Evolutionary conservation across 2,113 vertebrate genomes (phyloP).

Genomic region (Actenoides lindsayi): DNA sequence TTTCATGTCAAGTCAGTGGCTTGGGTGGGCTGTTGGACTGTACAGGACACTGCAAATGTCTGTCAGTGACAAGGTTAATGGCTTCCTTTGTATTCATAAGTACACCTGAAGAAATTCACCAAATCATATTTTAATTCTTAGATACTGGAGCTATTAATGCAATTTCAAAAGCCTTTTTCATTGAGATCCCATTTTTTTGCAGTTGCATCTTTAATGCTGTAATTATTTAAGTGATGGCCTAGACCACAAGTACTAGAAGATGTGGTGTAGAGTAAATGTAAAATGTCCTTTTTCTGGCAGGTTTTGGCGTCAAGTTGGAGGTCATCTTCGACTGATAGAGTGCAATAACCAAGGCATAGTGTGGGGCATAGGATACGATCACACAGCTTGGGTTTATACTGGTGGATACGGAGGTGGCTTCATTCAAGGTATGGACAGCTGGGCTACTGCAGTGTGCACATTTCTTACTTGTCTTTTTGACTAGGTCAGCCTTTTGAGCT

Average conservation of each 20-base stretch:
- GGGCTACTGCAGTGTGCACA: fast-evolving
- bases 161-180: background rate
- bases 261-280: background rate
- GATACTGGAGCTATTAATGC: background rate
- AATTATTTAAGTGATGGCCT: background rate
- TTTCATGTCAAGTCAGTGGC: background rate
- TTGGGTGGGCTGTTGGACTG: background rate
- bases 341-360: slow-evolving; percentile 87
- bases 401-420: slow-evolving; percentile 92
- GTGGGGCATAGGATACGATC: slow-evolving; percentile 93
- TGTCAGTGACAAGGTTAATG: background rate
- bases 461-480: background rate
- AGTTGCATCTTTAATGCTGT: background rate
- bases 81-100: background rate
- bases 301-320: slow-evolving; percentile 96
- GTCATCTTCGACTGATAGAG: slow-evolving; percentile 89
- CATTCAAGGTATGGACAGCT: slow-evolving; percentile 83
- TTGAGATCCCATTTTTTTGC: background rate
- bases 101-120: background rate
- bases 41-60: background rate
- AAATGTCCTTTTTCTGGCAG: slow-evolving; percentile 58
- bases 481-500: background rate
- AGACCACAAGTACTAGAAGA: background rate
- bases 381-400: slow-evolving; percentile 90
- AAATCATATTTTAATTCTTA: background rate